Conservation (phyloP, 1,140 invertebrate genomes). For the Saccostrea echinata region DNA sequence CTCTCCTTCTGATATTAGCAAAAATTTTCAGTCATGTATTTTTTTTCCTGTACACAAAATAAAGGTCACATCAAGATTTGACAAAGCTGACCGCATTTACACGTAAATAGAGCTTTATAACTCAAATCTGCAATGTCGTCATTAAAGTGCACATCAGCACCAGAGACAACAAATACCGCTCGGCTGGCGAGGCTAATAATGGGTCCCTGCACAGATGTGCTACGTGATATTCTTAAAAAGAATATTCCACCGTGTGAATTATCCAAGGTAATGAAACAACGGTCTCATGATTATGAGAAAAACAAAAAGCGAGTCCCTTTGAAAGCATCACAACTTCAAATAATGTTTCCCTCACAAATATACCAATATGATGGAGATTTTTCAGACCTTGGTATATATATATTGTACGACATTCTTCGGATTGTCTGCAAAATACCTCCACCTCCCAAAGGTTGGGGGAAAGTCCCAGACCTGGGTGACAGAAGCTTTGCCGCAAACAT, state of each 20-base stretch:
- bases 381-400: neutral
- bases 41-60: no score
- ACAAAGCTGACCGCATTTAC: no score
- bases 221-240: neutral
- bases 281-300: neutral
- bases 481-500: neutral
- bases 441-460: neutral
- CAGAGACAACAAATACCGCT: neutral
- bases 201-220: neutral
- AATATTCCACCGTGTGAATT: neutral
- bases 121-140: neutral
- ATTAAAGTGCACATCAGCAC: neutral
- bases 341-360: neutral
- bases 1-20: no score
- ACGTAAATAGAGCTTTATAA: no score
- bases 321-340: neutral
- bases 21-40: no score
- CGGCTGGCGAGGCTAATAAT: neutral
- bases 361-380: neutral
- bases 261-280: neutral
- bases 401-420: neutral
- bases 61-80: no score
- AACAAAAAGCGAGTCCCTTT: neutral
- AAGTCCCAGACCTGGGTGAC: neutral
- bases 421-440: neutral